Evolutionary conservation across 2,113 vertebrate species (phyloP).

Genomic region (Leucopsar rothschildi): DNA sequence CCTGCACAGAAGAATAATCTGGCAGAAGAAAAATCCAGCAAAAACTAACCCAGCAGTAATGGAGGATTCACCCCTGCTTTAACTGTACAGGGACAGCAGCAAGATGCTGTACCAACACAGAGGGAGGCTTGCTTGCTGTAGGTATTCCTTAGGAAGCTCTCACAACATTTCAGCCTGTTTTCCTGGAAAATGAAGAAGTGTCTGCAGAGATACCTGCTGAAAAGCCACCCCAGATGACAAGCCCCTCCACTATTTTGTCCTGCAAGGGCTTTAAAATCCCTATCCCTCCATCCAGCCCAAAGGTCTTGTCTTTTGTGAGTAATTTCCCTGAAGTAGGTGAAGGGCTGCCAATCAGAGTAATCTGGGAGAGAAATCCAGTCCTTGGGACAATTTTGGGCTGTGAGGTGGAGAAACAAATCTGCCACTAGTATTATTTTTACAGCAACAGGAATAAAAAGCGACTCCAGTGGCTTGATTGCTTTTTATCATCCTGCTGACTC

Average conservation of each 20-base stretch:
- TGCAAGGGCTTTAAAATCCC: not conserved
- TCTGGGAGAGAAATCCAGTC: not conserved
- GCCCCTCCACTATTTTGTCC: not conserved
- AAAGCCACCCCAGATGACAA: not conserved
- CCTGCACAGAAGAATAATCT: not conserved
- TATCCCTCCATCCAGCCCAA: not conserved
- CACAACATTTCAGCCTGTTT: not conserved
- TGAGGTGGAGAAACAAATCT: not conserved
- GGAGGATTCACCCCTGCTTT: not conserved
- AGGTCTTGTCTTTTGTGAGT: not conserved
- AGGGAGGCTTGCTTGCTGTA: not conserved
- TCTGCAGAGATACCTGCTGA: not conserved
- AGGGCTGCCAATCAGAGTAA: not conserved
- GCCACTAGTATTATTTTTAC: not conserved
- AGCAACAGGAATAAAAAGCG: not conserved
- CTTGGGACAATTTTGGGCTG: not conserved
- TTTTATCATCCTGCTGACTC: not conserved
- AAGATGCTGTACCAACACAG: fast-evolving
- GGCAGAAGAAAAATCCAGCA: not conserved
- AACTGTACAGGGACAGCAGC: not conserved
- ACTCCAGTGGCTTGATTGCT: not conserved
- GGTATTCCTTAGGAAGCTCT: not conserved
- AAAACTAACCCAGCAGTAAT: not conserved
- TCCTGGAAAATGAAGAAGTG: not conserved
- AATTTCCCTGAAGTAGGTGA: not conserved